Evolutionary conservation across 2,888 invertebrate species (phyloP), one percentile per base, ranked within the genome.

Genomic region (Tinea semifulvella): DNA sequence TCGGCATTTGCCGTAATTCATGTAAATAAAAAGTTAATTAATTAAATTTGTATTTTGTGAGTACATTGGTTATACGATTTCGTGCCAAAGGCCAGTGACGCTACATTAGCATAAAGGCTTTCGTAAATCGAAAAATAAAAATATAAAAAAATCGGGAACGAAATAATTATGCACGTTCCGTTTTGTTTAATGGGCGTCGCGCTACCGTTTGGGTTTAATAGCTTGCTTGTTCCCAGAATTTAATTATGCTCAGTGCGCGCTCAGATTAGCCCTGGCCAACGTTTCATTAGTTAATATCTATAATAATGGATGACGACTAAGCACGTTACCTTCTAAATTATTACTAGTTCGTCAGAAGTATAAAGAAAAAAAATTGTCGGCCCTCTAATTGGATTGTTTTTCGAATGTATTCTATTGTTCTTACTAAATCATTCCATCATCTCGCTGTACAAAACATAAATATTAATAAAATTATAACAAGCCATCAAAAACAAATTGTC

Each of bases 161-260:
- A 80, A 80, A 80, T 79, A 79, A 80, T 80, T 80, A 80, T 79
- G 66, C 73, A 77, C 77, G 77, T 77, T 77, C 75, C 71, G 72
- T 77, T 73, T 70, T 65, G 72, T 76, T n/a, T n/a, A 77, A 79
- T 80, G 76, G 68, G 71, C 67, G 69, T 71, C 69, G 72, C 65
- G 77, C 77, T 80, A 80, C 79, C 72, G 79, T 79, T 77, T 72
- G 70, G 71, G 66, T 75, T 74, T 79, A 76, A 74, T 73, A 75
- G 73, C 72, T 65, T 65, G 72, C 76, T 77, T 74, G 76, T 79
- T 79, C 77, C 68, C 70, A 69, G 79, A 77, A 77, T 76, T 77
- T 80, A 77, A 79, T 80, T 77, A 79, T 64, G 65, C 61, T 57
- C 66, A 57, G 61, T 65, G 66, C 61, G 65, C 59, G 63, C 68